Percentiles rank a stretch among this genome's conserved stretches.
Evolutionary conservation across 2,888 invertebrate species (phyloP).

Genomic region (Standfussiana lucernea): DNA sequence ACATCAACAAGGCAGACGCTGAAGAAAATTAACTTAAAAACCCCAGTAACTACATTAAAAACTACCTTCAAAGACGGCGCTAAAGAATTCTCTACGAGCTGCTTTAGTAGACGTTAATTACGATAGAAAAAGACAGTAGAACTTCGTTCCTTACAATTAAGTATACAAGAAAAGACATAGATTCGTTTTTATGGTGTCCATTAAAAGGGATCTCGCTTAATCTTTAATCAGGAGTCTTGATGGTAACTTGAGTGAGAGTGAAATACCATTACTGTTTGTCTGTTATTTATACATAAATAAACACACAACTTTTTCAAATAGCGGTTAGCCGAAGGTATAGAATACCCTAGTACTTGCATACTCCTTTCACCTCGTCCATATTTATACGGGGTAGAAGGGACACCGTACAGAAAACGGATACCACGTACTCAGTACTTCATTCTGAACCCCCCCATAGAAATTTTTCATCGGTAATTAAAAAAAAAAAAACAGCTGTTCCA

Average conservation of each 20-base stretch:
- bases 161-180: constrained; percentile 9
- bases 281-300: no score
- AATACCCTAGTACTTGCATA: no score
- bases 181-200: constrained; percentile 25
- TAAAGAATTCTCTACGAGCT: constrained; percentile 18
- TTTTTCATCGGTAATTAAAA: no score
- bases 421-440: no score
- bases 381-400: no score
- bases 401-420: no score
- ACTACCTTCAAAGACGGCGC: constrained; percentile 4
- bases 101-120: constrained; percentile 22
- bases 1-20: not conserved
- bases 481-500: no score
- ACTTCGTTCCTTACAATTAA: constrained; percentile 10
- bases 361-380: no score
- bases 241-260: not conserved
- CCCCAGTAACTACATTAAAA: constrained; percentile 1
- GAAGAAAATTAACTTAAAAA: not conserved
- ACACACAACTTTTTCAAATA: no score
- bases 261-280: not conserved
- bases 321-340: no score
- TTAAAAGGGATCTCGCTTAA: constrained; percentile 9
- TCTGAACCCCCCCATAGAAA: no score
- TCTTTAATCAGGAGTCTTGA: constrained; percentile 31
- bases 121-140: not conserved